Evolutionary conservation across 2,888 invertebrate species (phyloP).

Genomic region (Chirona hameri): DNA sequence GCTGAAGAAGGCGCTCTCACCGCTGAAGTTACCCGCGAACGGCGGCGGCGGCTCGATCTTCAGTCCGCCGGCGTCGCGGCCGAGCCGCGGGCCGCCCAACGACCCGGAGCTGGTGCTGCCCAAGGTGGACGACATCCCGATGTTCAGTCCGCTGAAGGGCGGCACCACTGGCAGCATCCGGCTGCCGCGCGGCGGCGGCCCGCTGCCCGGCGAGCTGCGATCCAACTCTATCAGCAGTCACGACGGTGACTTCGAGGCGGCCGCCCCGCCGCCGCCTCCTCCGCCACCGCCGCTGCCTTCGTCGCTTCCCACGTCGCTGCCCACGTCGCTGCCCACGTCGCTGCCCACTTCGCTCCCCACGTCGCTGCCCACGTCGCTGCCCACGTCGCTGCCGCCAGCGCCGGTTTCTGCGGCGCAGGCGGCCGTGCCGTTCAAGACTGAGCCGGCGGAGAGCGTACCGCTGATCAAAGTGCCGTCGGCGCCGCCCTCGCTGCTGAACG

Average conservation of each 20-base stretch:
- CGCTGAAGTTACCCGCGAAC: not conserved
- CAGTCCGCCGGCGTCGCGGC: conserved; percentile 6
- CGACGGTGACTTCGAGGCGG: not conserved
- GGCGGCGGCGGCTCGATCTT: conserved; percentile 26
- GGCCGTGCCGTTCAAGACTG: not conserved
- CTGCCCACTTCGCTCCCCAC: too few relatives aligned
- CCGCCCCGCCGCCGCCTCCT: not conserved
- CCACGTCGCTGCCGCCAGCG: not conserved
- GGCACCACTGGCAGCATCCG: not conserved
- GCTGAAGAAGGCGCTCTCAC: too few relatives aligned
- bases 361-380: too few relatives aligned
- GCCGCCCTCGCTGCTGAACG: conserved; percentile 7
- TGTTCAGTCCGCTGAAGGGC: conserved; percentile 12
- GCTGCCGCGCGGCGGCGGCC: not conserved
- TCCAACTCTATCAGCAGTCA: not conserved
- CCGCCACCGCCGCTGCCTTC: not conserved
- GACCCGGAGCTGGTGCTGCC: conserved; percentile 27
- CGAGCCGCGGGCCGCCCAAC: not conserved
- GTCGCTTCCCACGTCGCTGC: too few relatives aligned
- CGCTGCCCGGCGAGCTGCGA: conserved; percentile 1
- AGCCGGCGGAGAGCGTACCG: not conserved
- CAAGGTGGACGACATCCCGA: conserved; percentile 25
- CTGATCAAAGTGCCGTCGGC: not conserved
- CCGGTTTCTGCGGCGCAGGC: not conserved
- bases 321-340: too few relatives aligned